phyloP scores from a whole-genome alignment of 2,113 vertebrate species.

The Callipepla squamata region DNA sequence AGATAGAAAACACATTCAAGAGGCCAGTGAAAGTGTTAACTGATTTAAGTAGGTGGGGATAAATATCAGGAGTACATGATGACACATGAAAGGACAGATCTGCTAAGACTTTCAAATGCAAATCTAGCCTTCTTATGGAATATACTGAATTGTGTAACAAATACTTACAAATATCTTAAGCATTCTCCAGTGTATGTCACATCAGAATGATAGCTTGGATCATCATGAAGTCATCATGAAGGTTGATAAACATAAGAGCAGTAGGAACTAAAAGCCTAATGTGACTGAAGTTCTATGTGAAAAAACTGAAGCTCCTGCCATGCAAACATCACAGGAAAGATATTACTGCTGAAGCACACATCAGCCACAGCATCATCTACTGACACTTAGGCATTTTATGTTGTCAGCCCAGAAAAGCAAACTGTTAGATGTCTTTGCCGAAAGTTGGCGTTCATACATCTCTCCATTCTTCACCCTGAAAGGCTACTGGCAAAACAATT shows the following conservation, averaged over 20 bases:
- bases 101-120: background rate
- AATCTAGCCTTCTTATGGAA: background rate
- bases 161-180: background rate
- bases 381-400: background rate
- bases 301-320: background rate
- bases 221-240: background rate
- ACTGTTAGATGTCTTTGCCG: background rate
- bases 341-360: background rate
- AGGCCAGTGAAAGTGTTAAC: background rate
- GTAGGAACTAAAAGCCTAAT: background rate
- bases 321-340: background rate
- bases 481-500: background rate
- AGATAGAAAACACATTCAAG: background rate
- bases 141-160: background rate
- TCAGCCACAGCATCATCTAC: background rate
- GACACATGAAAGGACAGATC: background rate
- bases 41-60: background rate
- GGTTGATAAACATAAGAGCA: background rate
- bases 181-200: background rate
- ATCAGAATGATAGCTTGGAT: background rate
- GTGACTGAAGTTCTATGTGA: background rate
- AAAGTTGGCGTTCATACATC: background rate
- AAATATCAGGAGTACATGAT: background rate
- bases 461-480: background rate
- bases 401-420: background rate